Evolutionary conservation across 1,140 invertebrate genomes (phyloP).

Genomic region (Dolichoris vasculosae): DNA sequence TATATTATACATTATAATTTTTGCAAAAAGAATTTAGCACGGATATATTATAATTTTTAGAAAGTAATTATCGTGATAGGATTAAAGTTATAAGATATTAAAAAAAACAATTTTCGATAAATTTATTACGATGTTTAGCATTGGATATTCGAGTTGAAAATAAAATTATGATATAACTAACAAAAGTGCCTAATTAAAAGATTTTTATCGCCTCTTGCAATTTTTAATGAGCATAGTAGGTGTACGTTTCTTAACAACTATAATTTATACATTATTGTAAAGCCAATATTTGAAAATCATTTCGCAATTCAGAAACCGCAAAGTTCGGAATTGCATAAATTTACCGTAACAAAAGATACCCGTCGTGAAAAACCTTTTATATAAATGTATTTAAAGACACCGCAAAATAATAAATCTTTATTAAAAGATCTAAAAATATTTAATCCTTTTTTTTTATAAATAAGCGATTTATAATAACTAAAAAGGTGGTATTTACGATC

Average conservation of each 20-base stretch:
- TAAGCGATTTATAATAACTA: neutral
- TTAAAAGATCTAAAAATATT: too few relatives aligned
- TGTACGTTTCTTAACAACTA: neutral
- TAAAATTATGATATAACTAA: conserved; percentile 1
- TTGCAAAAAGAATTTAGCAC: neutral
- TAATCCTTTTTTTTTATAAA: neutral
- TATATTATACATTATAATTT: neutral
- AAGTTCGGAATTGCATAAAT: neutral
- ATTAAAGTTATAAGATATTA: neutral
- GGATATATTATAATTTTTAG: neutral
- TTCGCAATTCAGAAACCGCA: neutral
- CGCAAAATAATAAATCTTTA: too few relatives aligned
- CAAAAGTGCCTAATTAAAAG: neutral
- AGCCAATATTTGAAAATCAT: conserved; percentile 2
- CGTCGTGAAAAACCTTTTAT: too few relatives aligned
- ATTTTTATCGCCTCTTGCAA: neutral
- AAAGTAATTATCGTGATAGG: neutral
- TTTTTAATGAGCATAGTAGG: neutral
- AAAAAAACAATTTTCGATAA: neutral
- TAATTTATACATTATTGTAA: neutral
- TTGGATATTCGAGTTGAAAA: neutral
- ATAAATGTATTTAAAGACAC: neutral
- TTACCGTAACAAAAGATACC: neutral
- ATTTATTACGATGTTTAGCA: neutral
- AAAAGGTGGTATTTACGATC: neutral